Evolutionary conservation across 1,140 invertebrate genomes (phyloP), one percentile per base, ranked within the genome.

Genomic region (Aphidius ervi): DNA sequence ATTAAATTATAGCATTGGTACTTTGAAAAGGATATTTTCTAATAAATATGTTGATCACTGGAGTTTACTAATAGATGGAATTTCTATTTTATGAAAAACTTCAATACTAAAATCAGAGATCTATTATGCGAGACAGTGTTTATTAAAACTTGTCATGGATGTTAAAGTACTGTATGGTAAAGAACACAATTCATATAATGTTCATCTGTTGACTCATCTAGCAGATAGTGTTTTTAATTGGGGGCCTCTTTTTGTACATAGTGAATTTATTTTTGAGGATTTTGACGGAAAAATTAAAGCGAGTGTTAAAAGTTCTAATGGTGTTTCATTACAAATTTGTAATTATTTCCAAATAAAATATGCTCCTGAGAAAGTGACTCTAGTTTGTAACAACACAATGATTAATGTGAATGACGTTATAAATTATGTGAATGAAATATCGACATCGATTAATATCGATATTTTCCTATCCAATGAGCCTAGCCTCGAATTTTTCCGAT

Each of bases 11-110:
- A 66, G 65, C 46, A 42, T 68, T 54, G 62, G 9, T 62, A 61
- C 16, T 55, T 70, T 9, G 9, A 65, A 64, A 62, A 48, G 39
- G 58, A 20, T 63, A 23, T 42, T 67, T 39, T 56, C 60, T 9
- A 9, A 5, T 16, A 64, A 63, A 65, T 70, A 63, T 62, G 62
- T 70, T 9, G 31, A 67, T 40, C 69, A 72, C 54, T 72, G 66
- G 66, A 50, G 53, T 9, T 63, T 69, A 50, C 46, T 70, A 5
- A 61, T 65, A 9, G 61, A 67, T 39, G 64, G 62, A 9, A 65
- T 72, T 45, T 65, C 56, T 16, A 64, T 66, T 16, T 50, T 70
- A 42, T 42, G 54, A 43, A 61, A 61, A 53, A 58, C 10, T 31
- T 62, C 55, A 46, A 65, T 66, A 37, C 54, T 64, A 46, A 56